These are phyloP conservation scores for Mechanitis messenoides DNA, from an alignment of 2,888 invertebrate species.

Conservation along the genomic window DNA sequence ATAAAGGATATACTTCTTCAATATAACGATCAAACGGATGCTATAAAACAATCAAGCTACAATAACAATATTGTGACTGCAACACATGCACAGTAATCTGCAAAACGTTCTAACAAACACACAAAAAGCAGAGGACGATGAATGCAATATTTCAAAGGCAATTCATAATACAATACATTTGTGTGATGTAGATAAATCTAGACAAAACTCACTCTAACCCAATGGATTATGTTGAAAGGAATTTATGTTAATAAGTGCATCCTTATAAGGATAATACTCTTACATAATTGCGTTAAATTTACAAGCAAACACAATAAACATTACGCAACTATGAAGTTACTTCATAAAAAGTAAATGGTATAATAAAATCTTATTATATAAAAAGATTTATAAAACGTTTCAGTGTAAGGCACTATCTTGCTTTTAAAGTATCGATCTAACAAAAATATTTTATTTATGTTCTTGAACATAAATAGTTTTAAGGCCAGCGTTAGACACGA, in stretches of 20 bases:
- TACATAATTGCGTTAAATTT: background rate
- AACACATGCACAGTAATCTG: constrained; percentile 16
- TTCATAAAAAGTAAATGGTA: too few species aligned
- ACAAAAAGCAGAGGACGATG: constrained; percentile 36
- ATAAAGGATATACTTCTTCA: background rate
- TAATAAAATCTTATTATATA: too few species aligned
- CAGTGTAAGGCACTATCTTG: background rate
- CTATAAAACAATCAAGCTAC: constrained; percentile 11
- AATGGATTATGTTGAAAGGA: constrained; percentile 29
- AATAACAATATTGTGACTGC: constrained; percentile 24
- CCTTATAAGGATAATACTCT: constrained; percentile 20
- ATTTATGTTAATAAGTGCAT: constrained; percentile 26
- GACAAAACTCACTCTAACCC: constrained; percentile 40
- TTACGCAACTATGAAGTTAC: too few species aligned
- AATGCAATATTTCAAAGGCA: constrained; percentile 36
- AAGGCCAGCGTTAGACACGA: constrained; percentile 6
- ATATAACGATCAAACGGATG: background rate
- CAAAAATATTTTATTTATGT: constrained; percentile 13
- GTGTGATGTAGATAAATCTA: constrained; percentile 43
- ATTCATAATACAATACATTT: constrained; percentile 37
- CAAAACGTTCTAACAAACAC: constrained; percentile 13
- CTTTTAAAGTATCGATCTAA: constrained; percentile 7
- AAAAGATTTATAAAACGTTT: too few species aligned
- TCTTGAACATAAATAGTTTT: constrained; percentile 16
- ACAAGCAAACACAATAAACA: too few species aligned